Evolutionary conservation across 2,797 vertebrate species (phyloP).

Genomic region (Rousettus madagascariensis): DNA sequence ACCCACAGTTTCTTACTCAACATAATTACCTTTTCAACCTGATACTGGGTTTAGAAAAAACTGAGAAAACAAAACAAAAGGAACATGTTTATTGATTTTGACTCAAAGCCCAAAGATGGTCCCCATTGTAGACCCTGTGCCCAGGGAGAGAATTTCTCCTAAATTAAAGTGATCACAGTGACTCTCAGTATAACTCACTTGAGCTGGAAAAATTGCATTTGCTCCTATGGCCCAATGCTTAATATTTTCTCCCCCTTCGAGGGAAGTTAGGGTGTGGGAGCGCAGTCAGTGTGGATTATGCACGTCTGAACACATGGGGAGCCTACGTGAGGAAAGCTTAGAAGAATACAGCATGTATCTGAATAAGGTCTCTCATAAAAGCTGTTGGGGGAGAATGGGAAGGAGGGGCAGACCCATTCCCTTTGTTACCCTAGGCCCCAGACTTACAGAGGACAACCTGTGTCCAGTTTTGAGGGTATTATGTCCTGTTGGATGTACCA

Average conservation of each 20-base stretch:
- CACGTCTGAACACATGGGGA: not conserved
- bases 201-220: slow-evolving; percentile 64
- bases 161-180: slow-evolving; percentile 52
- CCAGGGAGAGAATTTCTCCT: slow-evolving; percentile 47
- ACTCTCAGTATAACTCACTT: slow-evolving; percentile 47
- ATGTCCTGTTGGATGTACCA: not conserved
- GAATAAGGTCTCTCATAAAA: not conserved
- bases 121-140: slow-evolving; percentile 41
- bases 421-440: not conserved
- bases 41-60: slow-evolving; percentile 60
- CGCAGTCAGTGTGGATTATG: not conserved
- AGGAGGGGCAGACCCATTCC: not conserved
- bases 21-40: slow-evolving; percentile 73
- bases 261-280: not conserved
- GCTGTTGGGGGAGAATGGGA: not conserved
- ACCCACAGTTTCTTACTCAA: slow-evolving; percentile 72
- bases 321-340: not conserved
- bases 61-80: not conserved
- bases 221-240: slow-evolving; percentile 50
- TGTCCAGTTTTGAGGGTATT: not conserved
- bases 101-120: slow-evolving; percentile 60
- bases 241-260: not conserved
- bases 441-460: not conserved
- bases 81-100: slow-evolving; percentile 75
- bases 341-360: not conserved